Base-by-base conservation (phyloP, 1,140 invertebrate species). In the Neodiprion virginianus region DNA sequence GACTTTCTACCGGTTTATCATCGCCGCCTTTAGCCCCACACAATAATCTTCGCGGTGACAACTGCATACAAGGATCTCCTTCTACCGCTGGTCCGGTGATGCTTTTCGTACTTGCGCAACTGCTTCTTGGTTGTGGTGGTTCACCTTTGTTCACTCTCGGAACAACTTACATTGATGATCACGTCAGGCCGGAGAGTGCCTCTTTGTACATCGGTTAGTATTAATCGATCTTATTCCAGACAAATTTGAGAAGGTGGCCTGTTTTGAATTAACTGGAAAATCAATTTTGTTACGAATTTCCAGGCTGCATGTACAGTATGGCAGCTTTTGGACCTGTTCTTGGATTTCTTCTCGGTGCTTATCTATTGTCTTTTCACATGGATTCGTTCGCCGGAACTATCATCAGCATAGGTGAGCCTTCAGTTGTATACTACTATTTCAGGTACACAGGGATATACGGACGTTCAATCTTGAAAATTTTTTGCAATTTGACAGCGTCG, bases 271-370 rank as follows among this genome's bases (percentile, higher is more conserved):
- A 14, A 65, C 7, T 0, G 12, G 0, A 21, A 72, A 47, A 72
- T 73, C 21, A 11, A 21, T 10, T 65, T 71, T 71, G 67, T 48
- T 23, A 17, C 53, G 11, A 47, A 79, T 84, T 84, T 91, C 73
- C 85, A 94, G 95, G 95, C 79, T 95, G 94, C 86, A 96, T 96
- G 93, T 97, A 97, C 87, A 95, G 95, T 82, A 96, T 97, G 93
- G 95, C 96, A 14, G 96, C 96, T 1, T 95, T 98, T 88, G 97
- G 97, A 48, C 96, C 97, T 8, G 97, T 97, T 7, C 89, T 97
- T 5, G 97, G 97, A 68, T 98, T 97, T 84, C 87, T 98, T 67
- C 90, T 97, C 12, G 96, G 96, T 74, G 95, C 95, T n/a, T 96
- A 96, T 88, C 89, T 98, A 65, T 89, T 98, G 1, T 95, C 95